Conservation (phyloP, 2,888 invertebrate species). For the Drosophila lacicola region DNA sequence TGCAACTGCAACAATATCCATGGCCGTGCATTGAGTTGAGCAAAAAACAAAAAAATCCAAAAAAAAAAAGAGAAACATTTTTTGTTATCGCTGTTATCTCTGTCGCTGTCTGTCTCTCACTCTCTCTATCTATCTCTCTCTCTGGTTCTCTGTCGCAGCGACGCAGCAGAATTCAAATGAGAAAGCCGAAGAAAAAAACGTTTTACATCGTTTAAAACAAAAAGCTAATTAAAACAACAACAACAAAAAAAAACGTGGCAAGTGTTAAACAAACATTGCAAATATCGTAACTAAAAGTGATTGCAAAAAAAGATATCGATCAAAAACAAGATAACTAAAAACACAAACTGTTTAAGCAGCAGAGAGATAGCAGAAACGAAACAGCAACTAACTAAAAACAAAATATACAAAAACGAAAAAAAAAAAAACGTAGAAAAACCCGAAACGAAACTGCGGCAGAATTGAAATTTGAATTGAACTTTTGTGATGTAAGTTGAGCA, state of each 20-base stretch:
- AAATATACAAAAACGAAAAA: conserved; percentile 12
- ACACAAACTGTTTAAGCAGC: conserved; percentile 17
- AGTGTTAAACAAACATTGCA: conserved; percentile 47
- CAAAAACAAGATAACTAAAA: conserved; percentile 24
- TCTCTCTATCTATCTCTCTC: not conserved
- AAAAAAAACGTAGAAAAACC: too few relatives aligned
- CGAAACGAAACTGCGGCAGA: conserved; percentile 69
- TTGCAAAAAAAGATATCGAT: conserved; percentile 29
- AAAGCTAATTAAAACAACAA: conserved; percentile 37
- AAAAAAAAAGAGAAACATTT: not conserved
- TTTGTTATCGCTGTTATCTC: conserved; percentile 15
- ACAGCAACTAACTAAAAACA: conserved; percentile 23
- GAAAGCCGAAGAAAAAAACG: conserved; percentile 74
- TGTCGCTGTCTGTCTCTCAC: not conserved
- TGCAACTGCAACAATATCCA: conserved; percentile 36
- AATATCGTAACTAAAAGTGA: conserved; percentile 35
- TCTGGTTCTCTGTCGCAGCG: conserved; percentile 7
- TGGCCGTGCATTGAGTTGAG: conserved; percentile 30
- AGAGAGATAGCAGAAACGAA: conserved; percentile 6
- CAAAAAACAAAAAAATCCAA: too few relatives aligned
- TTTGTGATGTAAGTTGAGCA: conserved; percentile 76
- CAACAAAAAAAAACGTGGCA: conserved; percentile 42
- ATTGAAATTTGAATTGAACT: conserved; percentile 67
- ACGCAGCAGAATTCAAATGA: conserved; percentile 64
- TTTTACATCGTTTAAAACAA: conserved; percentile 56